These are phyloP conservation scores for Microctenopoma steveboyesi DNA, from an alignment of 2,797 vertebrate species.

Conservation along the genomic window DNA sequence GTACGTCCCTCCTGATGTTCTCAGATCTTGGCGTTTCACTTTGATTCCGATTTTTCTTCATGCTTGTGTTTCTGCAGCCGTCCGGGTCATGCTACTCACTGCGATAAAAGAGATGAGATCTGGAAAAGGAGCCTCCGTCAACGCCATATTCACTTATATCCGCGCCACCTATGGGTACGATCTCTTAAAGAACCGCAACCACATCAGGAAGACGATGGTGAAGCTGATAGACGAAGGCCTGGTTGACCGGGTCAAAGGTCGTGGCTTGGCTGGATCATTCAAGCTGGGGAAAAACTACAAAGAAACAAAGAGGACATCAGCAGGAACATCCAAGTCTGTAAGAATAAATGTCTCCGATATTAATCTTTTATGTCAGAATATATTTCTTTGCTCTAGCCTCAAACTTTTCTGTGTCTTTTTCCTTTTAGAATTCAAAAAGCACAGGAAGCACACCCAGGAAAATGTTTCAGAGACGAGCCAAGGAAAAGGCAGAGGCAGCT, in stretches of 20 bases:
- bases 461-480: conserved; percentile 79
- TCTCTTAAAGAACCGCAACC: conserved; percentile 89
- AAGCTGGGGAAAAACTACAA: conserved; percentile 95
- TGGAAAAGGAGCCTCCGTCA: conserved; percentile 91
- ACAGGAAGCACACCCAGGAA: conserved; percentile 71
- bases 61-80: conserved; percentile 77
- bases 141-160: conserved; percentile 93
- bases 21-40: neutral
- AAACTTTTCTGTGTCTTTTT: conserved; percentile 15
- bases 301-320: conserved; percentile 84
- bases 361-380: neutral
- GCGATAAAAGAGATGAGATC: conserved; percentile 93
- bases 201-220: conserved; percentile 90
- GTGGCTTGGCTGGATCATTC: conserved; percentile 94
- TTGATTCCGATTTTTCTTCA: neutral
- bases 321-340: conserved; percentile 85
- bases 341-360: conserved; percentile 37
- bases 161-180: conserved; percentile 90
- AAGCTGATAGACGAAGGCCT: conserved; percentile 91
- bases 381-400: neutral
- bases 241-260: conserved; percentile 93
- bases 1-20: conserved; percentile 78
- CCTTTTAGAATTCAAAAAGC: conserved; percentile 58
- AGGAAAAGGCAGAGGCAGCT: conserved; percentile 78
- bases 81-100: conserved; percentile 93